Evolutionary conservation across 2,113 vertebrate species (phyloP).

Genomic region (Numida meleagris): DNA sequence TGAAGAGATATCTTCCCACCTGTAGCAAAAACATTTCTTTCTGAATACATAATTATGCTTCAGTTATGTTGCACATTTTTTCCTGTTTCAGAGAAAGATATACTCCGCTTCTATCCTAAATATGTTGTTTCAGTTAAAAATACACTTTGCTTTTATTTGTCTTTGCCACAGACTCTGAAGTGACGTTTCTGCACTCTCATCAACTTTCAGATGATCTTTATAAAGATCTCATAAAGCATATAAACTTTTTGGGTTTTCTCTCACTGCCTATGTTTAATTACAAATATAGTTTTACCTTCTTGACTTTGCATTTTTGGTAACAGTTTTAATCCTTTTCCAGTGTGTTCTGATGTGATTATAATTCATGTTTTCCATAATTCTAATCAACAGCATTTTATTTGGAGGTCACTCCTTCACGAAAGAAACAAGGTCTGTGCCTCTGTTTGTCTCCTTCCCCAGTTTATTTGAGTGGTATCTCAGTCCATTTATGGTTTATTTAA

Average conservation of each 20-base stretch:
- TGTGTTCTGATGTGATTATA: background rate
- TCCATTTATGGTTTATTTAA: background rate
- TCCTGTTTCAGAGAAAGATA: background rate
- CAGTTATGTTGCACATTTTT: background rate
- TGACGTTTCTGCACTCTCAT: background rate
- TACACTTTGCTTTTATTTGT: background rate
- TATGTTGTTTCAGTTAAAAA: background rate
- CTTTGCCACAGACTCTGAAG: background rate
- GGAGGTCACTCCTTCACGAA: background rate
- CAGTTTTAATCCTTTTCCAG: background rate
- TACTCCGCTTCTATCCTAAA: background rate
- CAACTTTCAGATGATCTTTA: background rate
- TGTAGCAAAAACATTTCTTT: background rate
- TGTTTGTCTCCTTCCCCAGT: background rate
- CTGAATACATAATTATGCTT: background rate
- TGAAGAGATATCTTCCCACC: background rate
- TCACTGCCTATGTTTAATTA: background rate
- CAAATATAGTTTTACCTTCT: background rate
- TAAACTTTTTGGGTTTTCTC: background rate
- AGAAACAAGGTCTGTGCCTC: background rate
- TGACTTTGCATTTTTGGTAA: background rate
- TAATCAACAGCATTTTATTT: background rate
- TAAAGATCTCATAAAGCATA: background rate
- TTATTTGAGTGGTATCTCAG: background rate
- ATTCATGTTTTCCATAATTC: background rate